Percentiles rank a stretch among this genome's conserved stretches.
These are phyloP conservation scores for Andricus grossulariae DNA, from an alignment of 1,140 invertebrate genomes.

Conservation along the genomic window DNA sequence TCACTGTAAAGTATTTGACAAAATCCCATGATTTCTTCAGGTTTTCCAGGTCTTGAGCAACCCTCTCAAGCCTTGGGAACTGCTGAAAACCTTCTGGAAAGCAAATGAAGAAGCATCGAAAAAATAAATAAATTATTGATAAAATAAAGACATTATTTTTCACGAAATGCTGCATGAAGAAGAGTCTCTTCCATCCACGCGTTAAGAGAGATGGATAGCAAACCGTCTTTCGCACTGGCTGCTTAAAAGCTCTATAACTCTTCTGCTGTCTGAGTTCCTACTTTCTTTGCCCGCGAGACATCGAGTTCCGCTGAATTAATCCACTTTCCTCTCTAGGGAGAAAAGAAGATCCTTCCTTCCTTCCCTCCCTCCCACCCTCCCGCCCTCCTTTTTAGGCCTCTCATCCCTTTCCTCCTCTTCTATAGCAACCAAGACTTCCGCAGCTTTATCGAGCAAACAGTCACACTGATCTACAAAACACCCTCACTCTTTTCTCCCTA, in stretches of 20 bases:
- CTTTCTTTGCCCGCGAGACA: conserved; percentile 28
- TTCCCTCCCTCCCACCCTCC: too few species aligned
- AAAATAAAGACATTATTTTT: not conserved
- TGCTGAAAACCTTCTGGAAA: conserved; percentile 8
- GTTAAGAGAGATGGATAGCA: conserved; percentile 23
- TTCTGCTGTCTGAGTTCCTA: not conserved
- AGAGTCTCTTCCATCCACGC: conserved; percentile 29
- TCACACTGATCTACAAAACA: conserved; percentile 44
- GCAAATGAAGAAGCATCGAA: conserved; percentile 40
- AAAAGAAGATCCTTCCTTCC: not conserved
- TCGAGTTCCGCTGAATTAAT: conserved; percentile 26
- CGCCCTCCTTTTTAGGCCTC: too few species aligned
- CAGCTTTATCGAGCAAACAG: conserved; percentile 19
- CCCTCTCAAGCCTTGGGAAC: too few species aligned
- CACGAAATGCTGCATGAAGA: conserved; percentile 43
- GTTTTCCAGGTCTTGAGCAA: too few species aligned
- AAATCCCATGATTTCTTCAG: too few species aligned
- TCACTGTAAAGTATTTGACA: too few species aligned
- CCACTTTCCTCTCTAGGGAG: not conserved
- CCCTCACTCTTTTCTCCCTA: not conserved
- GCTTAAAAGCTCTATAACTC: conserved; percentile 32
- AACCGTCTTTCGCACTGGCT: conserved; percentile 22
- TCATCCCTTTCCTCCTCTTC: not conserved
- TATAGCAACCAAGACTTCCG: conserved; percentile 20
- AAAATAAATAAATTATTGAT: conserved; percentile 2